Base-by-base conservation (phyloP, 2,888 invertebrate species). In the Drosophila borealis region DNA sequence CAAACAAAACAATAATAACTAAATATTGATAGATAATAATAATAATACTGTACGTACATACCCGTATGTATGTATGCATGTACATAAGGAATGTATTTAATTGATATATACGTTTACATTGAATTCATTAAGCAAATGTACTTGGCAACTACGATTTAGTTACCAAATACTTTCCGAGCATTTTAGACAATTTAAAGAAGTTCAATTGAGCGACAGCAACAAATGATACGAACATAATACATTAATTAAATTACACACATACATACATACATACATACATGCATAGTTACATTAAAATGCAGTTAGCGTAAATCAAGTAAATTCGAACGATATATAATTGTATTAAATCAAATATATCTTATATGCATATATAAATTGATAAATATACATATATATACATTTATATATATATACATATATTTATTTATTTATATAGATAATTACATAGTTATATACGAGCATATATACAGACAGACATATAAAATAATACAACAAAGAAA, bases 261-360 rank as follows among this genome's bases (percentile, higher is more conserved):
- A 42, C 21, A 57, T 11, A 70, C 42, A 50, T 3, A 44, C 13
- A 19, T 13, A 39, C 14, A 42, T 13, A 10, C 19, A 54, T 25
- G 51, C 68, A 49, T 42, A 61, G 13, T 41, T 34, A 51, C 5
- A 45, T 19, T 42, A 1, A 53, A 42, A 49, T 59, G 44, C 54
- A 62, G 50, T 48, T 46, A 57, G 49, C 34, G 42, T 66, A 37
- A 76, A 60, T 60, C 54, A 60, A 62, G 34, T 21, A 64, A 42
- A 45, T 37, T 53, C 34, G 14, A 51, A 61, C 33, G 13, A 4
- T 61, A 61, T 45, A 74, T 49, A 74, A 44, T 61, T 75, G 74
- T 75, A 78, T 77, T 78, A 86, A 78, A 74, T 74, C 54, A 60
- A 74, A 80, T 61, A 78, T 70, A 78, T 57, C 51, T 55, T 53